A percentile compares a stretch with the other conserved stretches of the same genome.
These are phyloP conservation scores for Adelphocoris suturalis DNA, from an alignment of 2,888 invertebrate genomes.

Conservation along the genomic window DNA sequence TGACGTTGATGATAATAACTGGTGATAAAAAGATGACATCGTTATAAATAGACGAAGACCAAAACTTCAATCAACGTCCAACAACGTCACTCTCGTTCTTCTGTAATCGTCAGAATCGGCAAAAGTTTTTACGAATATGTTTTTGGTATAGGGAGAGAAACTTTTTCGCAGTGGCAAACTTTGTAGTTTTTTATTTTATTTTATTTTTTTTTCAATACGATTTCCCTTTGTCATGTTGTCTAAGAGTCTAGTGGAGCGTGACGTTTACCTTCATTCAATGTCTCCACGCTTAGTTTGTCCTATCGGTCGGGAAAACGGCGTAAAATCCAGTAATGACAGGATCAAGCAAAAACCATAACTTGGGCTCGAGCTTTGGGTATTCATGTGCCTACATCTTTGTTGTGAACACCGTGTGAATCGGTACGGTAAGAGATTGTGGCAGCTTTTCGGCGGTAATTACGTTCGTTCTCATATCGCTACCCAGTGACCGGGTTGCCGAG, in stretches of 20 bases:
- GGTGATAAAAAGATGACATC: too few relatives aligned
- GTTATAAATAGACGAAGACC: too few relatives aligned
- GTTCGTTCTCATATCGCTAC: neutral
- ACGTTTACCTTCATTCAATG: slow-evolving; percentile 4
- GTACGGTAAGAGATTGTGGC: slow-evolving; percentile 14
- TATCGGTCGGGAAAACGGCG: slow-evolving; percentile 1
- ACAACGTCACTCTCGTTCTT: too few relatives aligned
- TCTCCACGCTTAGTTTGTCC: slow-evolving; percentile 7
- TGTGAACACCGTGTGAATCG: slow-evolving; percentile 1
- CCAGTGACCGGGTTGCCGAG: neutral
- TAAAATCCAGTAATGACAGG: slow-evolving; percentile 24
- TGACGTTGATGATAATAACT: too few relatives aligned
- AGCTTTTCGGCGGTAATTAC: neutral
- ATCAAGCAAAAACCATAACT: neutral
- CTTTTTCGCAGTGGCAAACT: neutral
- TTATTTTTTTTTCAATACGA: slow-evolving; percentile 6
- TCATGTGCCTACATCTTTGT: neutral
- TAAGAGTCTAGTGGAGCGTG: neutral
- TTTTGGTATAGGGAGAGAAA: neutral
- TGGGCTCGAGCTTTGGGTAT: slow-evolving; percentile 5
- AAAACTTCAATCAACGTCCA: too few relatives aligned
- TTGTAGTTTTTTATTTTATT: neutral
- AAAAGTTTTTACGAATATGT: neutral
- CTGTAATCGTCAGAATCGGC: too few relatives aligned
- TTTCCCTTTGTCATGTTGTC: neutral